Conservation (phyloP, 2,113 vertebrate species). For the Elephantulus edwardii region DNA sequence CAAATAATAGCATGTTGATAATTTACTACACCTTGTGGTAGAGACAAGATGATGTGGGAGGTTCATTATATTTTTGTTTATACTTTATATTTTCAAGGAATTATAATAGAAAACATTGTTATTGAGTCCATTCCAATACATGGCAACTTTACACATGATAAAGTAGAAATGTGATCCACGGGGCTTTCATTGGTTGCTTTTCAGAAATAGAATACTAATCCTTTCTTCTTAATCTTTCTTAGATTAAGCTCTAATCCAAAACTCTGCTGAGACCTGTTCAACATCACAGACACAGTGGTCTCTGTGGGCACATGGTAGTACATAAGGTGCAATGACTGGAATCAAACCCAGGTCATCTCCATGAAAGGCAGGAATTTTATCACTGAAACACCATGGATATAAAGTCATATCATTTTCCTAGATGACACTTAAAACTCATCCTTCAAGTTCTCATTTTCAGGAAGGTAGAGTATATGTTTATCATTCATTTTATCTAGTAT, state of each 20-base stretch:
- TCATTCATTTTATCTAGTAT: background rate
- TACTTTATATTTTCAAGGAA: background rate
- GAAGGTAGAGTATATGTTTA: background rate
- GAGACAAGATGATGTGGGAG: background rate
- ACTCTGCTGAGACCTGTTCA: background rate
- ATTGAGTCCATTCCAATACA: background rate
- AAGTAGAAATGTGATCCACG: background rate
- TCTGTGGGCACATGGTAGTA: background rate
- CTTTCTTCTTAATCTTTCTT: background rate
- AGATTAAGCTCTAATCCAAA: background rate
- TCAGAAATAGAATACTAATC: background rate
- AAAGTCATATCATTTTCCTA: background rate
- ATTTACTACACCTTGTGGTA: background rate
- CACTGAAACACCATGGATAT: background rate
- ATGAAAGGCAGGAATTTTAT: background rate
- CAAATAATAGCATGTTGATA: background rate
- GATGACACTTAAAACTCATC: background rate
- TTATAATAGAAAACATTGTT: background rate
- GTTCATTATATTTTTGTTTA: background rate
- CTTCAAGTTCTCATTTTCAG: background rate
- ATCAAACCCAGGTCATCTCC: background rate
- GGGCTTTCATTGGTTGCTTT: background rate
- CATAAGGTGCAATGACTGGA: background rate
- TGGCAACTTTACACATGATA: background rate
- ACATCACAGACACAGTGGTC: background rate